These are phyloP conservation scores for Caenorhabditis latens DNA, from an alignment of 1,140 invertebrate genomes.

Conservation along the genomic window DNA sequence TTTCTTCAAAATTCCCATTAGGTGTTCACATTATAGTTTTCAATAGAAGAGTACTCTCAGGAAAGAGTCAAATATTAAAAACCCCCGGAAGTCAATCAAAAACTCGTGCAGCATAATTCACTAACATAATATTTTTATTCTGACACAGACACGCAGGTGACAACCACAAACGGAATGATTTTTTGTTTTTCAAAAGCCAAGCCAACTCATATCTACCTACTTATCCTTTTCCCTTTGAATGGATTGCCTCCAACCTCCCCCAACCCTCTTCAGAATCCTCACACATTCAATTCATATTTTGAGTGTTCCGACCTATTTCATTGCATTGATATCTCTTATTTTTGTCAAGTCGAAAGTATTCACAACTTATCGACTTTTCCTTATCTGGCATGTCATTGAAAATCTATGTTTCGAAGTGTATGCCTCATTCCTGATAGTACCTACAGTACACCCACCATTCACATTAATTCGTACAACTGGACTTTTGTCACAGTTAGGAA, in stretches of 20 bases:
- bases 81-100: too few relatives aligned
- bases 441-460: not conserved
- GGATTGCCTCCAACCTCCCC: not conserved
- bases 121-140: too few relatives aligned
- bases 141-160: too few relatives aligned
- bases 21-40: too few relatives aligned
- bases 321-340: not conserved
- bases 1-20: too few relatives aligned
- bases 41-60: too few relatives aligned
- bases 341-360: constrained; percentile 1
- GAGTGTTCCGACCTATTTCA: not conserved
- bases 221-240: not conserved
- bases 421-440: not conserved
- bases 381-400: not conserved
- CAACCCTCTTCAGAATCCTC: not conserved
- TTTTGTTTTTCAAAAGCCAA: too few relatives aligned
- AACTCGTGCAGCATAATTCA: too few relatives aligned
- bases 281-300: not conserved
- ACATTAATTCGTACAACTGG: not conserved
- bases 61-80: too few relatives aligned
- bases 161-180: too few relatives aligned
- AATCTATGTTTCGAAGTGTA: not conserved
- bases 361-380: not conserved
- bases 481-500: not conserved
- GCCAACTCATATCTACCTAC: too few relatives aligned